phyloP scores from a whole-genome alignment of 2,113 vertebrate species.

The Corythaeola cristata region DNA sequence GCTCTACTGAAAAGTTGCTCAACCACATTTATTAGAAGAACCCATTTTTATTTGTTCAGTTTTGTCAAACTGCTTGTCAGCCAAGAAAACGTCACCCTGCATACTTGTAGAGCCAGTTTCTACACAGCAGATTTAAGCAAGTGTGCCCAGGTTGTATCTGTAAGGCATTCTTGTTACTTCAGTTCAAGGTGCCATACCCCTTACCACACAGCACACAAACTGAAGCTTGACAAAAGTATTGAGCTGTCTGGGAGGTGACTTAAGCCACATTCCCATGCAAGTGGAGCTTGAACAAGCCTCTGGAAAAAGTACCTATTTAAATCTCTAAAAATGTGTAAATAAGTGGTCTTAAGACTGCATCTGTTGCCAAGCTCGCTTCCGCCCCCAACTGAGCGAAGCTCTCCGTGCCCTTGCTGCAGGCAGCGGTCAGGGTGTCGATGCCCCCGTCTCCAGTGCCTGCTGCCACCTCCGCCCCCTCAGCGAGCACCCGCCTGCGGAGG shows the following conservation, averaged over 20 bases:
- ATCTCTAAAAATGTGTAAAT: too few species aligned
- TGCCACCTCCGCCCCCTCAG: neutral
- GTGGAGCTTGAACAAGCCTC: neutral
- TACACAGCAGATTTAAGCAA: neutral
- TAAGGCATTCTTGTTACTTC: neutral
- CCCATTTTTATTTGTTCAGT: neutral
- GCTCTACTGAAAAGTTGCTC: neutral
- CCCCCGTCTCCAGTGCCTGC: neutral
- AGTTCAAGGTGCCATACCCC: neutral
- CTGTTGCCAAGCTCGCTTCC: neutral
- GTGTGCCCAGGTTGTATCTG: neutral
- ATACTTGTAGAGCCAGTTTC: neutral
- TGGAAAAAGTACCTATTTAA: neutral
- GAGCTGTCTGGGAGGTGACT: neutral
- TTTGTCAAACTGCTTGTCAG: neutral
- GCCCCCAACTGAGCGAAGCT: fast-evolving
- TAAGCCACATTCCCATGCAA: neutral
- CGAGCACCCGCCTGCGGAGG: neutral
- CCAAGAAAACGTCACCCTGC: neutral
- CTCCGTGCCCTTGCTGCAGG: fast-evolving
- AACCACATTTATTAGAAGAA: neutral
- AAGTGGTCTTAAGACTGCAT: fast-evolving
- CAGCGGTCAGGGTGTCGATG: fast-evolving
- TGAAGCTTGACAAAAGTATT: fast-evolving
- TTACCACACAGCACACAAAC: neutral